phyloP scores from a whole-genome alignment of 2,113 vertebrate genomes.

The Phasianus colchicus region DNA sequence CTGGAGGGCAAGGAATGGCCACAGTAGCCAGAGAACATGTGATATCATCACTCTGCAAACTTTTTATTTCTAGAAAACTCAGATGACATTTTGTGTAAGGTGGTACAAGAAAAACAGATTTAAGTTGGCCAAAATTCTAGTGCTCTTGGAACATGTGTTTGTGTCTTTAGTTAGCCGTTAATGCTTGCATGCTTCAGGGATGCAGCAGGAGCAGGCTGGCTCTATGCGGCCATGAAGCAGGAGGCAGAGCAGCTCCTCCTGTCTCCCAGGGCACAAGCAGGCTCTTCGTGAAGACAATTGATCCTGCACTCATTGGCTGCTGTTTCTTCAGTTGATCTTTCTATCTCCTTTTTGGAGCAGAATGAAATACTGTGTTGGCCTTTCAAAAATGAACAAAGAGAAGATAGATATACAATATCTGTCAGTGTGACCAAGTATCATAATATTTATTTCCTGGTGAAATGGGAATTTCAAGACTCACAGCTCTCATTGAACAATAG shows the following conservation, averaged over 20 bases:
- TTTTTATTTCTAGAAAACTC: background rate
- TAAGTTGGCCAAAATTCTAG: background rate
- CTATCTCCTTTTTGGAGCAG: background rate
- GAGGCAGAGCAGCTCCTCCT: background rate
- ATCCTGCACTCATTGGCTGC: background rate
- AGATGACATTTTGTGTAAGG: background rate
- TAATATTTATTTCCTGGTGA: background rate
- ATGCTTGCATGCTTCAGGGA: background rate
- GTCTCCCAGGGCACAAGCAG: background rate
- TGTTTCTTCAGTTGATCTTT: background rate
- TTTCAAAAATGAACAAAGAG: slow-evolving; percentile 12
- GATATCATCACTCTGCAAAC: fast-evolving
- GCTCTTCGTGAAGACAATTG: background rate
- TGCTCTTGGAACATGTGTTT: background rate
- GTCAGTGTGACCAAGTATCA: background rate
- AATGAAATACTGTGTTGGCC: background rate
- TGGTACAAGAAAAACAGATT: background rate
- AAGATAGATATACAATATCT: background rate
- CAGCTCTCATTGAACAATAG: background rate
- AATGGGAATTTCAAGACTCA: background rate
- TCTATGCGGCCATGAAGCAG: background rate
- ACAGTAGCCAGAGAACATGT: background rate
- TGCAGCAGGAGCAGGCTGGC: background rate
- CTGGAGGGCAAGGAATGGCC: background rate
- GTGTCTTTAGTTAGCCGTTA: background rate